Evolutionary conservation across 2,888 invertebrate genomes (phyloP), one percentile per base, ranked within the genome.

Genomic region (Cheilosia impressa): DNA sequence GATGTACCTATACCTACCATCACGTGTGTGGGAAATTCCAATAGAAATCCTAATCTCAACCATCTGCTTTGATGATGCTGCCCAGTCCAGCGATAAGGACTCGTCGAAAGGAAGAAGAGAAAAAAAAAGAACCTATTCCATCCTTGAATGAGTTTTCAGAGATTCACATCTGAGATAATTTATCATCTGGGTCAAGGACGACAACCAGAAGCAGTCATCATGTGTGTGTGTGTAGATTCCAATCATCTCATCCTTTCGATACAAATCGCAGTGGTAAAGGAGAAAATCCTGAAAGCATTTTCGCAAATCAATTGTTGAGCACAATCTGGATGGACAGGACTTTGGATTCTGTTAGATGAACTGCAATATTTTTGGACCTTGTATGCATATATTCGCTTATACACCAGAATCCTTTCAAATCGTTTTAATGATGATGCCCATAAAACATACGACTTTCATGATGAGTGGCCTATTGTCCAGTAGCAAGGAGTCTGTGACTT

Each of bases 181-280:
- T 45, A 53, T 65, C 38, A 60, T 68, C 22, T 60, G 52, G 76
- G 76, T 76, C 76, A 76, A 76, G 76, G 76, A 76, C 58, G 58
- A 60, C 10, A 41, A 34, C 10, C 17, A 34, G 1, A 27, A 5
- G 31, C 19, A 43, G 22, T 63, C 22, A 38, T 15, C 10, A 43
- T 43, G 9, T 10, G 47, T 57, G 22, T n/a, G 47, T 47, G 22
- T 17, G 47, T 55, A 38, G 27, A 58, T 63, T 58, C n/a, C 41
- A 57, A 58, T 65, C 65, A 43, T 9, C 15, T 31, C 65, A 43
- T 9, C 15, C 53, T 38, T 66, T 66, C 45, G 65, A 58, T 50
- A 66, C 58, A 52, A 76, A 57, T 75, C 57, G 27, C 19, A 58
- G 43, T 75, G 55, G 55, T 17, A 41, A 58, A 34, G 58, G 38